Evolutionary conservation across 2,113 vertebrate genomes (phyloP).

Genomic region (Paraplagusia blochii): DNA sequence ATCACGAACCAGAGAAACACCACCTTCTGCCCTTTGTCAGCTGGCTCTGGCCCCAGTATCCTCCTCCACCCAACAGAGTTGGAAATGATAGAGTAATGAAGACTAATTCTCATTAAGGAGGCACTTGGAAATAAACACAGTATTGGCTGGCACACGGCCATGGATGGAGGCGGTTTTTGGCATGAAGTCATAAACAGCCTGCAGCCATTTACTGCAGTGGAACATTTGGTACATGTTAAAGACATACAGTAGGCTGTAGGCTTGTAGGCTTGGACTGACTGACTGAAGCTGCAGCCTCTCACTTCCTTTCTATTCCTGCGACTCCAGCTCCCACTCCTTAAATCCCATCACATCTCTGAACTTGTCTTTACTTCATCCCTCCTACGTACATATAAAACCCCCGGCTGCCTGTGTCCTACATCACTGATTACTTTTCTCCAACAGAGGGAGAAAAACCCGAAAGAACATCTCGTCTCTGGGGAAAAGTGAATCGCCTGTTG

Average conservation of each 20-base stretch:
- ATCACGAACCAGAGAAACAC: no score
- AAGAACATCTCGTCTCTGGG: constrained; percentile 7
- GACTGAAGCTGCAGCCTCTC: constrained; percentile 41
- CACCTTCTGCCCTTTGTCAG: no score
- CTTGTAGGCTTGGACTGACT: no score
- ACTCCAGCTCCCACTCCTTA: constrained; percentile 45
- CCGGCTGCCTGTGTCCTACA: constrained; percentile 31
- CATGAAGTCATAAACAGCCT: constrained; percentile 1
- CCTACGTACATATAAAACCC: constrained; percentile 32
- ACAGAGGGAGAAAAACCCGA: not conserved
- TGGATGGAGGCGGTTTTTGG: not conserved
- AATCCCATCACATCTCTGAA: constrained; percentile 24
- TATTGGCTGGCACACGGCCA: not conserved
- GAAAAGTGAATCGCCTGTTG: constrained; percentile 20
- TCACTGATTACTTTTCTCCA: constrained; percentile 21
- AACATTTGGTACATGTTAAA: constrained; percentile 30
- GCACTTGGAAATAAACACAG: not conserved
- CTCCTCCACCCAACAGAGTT: no score
- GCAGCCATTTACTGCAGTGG: not conserved
- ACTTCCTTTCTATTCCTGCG: constrained; percentile 48
- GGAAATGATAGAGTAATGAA: no score
- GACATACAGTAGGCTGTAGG: constrained; percentile 1
- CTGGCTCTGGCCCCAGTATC: no score
- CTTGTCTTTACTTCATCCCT: constrained; percentile 9
- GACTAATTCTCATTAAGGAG: no score